Conservation (phyloP, 2,888 invertebrate genomes). For the Branchipolynoe longqiensis region DNA sequence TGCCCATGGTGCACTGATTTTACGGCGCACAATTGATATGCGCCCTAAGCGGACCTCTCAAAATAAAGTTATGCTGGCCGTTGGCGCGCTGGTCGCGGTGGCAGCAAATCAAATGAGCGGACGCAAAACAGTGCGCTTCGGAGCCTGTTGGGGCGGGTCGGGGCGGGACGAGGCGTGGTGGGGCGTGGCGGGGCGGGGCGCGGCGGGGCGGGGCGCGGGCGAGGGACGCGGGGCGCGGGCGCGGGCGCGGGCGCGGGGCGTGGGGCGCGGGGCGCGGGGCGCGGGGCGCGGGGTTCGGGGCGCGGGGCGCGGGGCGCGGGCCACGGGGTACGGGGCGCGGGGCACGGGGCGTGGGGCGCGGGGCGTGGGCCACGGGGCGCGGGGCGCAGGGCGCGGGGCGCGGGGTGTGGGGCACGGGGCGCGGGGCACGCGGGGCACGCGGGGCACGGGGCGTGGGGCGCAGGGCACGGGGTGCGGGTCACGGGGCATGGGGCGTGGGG, state of each 20-base stretch:
- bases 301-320: too few species aligned
- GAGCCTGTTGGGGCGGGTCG: too few species aligned
- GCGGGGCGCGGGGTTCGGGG: too few species aligned
- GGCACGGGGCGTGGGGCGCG: neutral
- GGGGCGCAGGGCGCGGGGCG: too few species aligned
- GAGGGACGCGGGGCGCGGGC: too few species aligned
- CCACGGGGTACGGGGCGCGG: too few species aligned
- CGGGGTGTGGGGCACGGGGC: neutral
- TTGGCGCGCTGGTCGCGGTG: neutral
- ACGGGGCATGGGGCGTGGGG: neutral
- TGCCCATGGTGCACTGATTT: conserved; percentile 9
- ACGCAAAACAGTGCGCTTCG: too few species aligned
- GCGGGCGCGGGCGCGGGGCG: too few species aligned
- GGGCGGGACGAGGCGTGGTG: too few species aligned
- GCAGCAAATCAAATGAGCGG: neutral
- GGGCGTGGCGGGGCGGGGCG: neutral
- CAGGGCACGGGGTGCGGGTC: too few species aligned
- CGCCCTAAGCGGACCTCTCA: neutral
- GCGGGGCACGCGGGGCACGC: neutral
- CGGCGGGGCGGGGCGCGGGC: neutral
- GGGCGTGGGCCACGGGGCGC: neutral
- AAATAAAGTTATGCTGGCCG: conserved; percentile 18
- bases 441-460: too few species aligned
- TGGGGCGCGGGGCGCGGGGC: neutral
- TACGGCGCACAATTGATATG: conserved; percentile 13